A percentile compares a stretch with the other conserved stretches of the same genome.
phyloP scores from a whole-genome alignment of 2,113 vertebrate genomes.

The Morone chrysops region DNA sequence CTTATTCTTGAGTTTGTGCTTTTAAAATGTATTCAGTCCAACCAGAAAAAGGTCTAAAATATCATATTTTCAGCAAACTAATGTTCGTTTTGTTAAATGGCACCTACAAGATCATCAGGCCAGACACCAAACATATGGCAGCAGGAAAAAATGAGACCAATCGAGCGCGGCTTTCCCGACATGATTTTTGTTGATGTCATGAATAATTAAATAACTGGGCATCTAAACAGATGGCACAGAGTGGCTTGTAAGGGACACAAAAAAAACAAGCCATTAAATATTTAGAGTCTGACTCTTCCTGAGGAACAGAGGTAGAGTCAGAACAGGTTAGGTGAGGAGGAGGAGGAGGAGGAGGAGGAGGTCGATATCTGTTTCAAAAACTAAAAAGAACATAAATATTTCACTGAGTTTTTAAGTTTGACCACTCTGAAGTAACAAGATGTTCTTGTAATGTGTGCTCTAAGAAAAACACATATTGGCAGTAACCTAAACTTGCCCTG shows the following conservation, averaged over 20 bases:
- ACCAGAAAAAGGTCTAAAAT: background rate
- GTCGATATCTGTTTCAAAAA: background rate
- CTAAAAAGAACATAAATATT: background rate
- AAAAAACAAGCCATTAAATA: constrained; percentile 64
- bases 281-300: constrained; percentile 47
- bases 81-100: background rate
- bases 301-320: constrained; percentile 13
- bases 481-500: background rate
- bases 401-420: constrained; percentile 7
- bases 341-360: background rate
- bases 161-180: constrained; percentile 37
- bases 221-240: constrained; percentile 71
- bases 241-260: constrained; percentile 38
- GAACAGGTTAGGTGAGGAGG: constrained; percentile 15
- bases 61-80: background rate
- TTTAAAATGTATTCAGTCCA: background rate
- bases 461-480: background rate
- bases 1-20: background rate
- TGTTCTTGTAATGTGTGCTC: background rate
- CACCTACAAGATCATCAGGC: background rate
- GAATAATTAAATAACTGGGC: constrained; percentile 73
- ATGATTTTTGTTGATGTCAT: constrained; percentile 54
- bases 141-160: constrained; percentile 33
- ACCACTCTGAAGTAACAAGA: background rate
- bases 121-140: constrained; percentile 67